A percentile compares a stretch with the other conserved stretches of the same genome.
These are phyloP conservation scores for Nephrotoma flavescens DNA, from an alignment of 2,888 invertebrate species.

Conservation along the genomic window DNA sequence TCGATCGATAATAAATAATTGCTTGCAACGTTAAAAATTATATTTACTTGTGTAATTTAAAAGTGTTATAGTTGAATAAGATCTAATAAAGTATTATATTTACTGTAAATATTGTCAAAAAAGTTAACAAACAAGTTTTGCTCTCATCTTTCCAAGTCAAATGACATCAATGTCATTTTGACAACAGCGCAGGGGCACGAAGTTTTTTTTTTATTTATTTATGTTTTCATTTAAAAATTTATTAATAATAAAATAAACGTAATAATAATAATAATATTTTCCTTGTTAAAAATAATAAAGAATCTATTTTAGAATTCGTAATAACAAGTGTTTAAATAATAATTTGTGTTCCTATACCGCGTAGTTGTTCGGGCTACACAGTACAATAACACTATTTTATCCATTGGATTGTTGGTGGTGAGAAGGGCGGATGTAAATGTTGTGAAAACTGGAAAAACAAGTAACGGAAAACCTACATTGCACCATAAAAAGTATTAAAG, in stretches of 20 bases:
- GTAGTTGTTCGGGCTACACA: not conserved
- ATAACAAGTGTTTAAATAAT: not conserved
- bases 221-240: not conserved
- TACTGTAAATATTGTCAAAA: not conserved
- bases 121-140: not conserved
- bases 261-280: not conserved
- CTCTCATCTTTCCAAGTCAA: not conserved
- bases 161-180: not conserved
- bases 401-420: not conserved
- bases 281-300: not conserved
- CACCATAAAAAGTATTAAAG: not conserved
- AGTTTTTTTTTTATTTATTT: not conserved
- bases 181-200: not conserved
- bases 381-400: not conserved
- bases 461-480: not conserved
- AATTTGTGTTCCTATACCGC: not conserved
- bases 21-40: not conserved
- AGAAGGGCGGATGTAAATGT: not conserved
- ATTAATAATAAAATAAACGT: not conserved
- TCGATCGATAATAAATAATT: not conserved
- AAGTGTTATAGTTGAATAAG: not conserved
- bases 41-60: not conserved
- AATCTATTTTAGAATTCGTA: not conserved
- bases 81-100: not conserved
- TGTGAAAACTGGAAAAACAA: not conserved